A percentile compares a stretch with the other conserved stretches of the same genome.
Conservation (phyloP, 2,113 vertebrate species). For the Pitta sordida region DNA sequence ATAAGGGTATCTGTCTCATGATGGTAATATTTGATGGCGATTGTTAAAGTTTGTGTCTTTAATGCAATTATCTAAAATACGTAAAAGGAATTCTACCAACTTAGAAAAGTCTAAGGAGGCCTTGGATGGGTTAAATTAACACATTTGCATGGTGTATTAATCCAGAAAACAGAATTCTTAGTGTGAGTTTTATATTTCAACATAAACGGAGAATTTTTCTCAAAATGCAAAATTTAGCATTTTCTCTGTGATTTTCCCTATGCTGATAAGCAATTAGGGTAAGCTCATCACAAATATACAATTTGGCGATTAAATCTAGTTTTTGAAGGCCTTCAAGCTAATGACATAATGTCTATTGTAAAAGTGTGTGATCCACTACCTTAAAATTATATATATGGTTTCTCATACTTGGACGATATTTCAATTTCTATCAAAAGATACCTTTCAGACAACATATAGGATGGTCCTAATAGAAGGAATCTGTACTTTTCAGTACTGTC, state of each 20-base stretch:
- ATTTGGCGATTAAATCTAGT: neutral
- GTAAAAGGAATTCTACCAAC: neutral
- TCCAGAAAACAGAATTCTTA: neutral
- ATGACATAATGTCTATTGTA: neutral
- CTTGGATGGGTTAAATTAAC: neutral
- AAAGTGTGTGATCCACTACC: neutral
- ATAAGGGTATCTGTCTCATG: neutral
- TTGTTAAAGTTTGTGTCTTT: neutral
- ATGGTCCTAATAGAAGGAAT: neutral
- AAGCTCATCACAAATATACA: neutral
- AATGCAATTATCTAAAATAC: neutral
- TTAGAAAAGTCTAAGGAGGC: neutral
- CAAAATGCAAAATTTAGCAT: neutral
- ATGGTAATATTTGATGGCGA: accelerated
- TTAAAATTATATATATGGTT: neutral
- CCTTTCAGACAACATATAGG: neutral
- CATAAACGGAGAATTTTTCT: neutral
- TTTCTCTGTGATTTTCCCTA: neutral
- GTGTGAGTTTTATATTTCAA: neutral
- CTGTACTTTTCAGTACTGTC: neutral
- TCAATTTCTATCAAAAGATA: neutral
- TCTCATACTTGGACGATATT: neutral
- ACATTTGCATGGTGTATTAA: neutral
- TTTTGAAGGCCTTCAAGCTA: neutral
- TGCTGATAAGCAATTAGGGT: neutral